phyloP scores from a whole-genome alignment of 2,113 vertebrate genomes.

The Potamarius usumacintae region DNA sequence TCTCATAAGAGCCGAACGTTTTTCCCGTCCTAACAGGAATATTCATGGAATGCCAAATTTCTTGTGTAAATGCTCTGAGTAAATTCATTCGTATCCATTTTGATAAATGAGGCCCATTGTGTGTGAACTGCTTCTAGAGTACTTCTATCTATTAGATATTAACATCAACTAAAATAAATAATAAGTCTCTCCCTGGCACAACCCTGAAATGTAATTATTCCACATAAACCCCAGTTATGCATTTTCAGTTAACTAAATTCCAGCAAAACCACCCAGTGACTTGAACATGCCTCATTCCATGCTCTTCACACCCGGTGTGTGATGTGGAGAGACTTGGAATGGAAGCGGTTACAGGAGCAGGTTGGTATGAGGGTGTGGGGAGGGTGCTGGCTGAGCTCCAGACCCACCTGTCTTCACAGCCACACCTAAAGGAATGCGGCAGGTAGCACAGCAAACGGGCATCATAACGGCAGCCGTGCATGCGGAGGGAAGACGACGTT shows the following conservation, averaged over 20 bases:
- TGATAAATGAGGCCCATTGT: background rate
- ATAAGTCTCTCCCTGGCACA: background rate
- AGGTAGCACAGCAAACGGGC: slow-evolving; percentile 33
- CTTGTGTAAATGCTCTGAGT: background rate
- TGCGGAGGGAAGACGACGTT: slow-evolving; percentile 25
- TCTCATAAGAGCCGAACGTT: background rate
- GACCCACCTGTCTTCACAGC: slow-evolving; percentile 58
- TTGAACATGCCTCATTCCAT: slow-evolving; percentile 16
- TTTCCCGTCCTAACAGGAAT: background rate
- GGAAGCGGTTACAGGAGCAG: slow-evolving; percentile 40
- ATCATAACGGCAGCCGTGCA: slow-evolving; percentile 22
- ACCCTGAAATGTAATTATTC: background rate
- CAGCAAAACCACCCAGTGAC: background rate
- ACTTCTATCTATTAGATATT: background rate
- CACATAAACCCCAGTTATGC: background rate
- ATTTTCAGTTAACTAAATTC: background rate
- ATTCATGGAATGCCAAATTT: too few species aligned
- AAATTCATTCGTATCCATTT: background rate
- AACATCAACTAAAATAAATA: background rate
- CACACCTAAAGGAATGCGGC: slow-evolving; percentile 58
- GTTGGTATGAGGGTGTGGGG: slow-evolving; percentile 60
- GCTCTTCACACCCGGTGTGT: slow-evolving; percentile 17
- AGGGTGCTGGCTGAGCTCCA: slow-evolving; percentile 51
- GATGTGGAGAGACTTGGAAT: slow-evolving; percentile 17
- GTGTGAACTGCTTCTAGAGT: background rate